Conservation (phyloP, 2,113 vertebrate genomes). For the Callipepla squamata region DNA sequence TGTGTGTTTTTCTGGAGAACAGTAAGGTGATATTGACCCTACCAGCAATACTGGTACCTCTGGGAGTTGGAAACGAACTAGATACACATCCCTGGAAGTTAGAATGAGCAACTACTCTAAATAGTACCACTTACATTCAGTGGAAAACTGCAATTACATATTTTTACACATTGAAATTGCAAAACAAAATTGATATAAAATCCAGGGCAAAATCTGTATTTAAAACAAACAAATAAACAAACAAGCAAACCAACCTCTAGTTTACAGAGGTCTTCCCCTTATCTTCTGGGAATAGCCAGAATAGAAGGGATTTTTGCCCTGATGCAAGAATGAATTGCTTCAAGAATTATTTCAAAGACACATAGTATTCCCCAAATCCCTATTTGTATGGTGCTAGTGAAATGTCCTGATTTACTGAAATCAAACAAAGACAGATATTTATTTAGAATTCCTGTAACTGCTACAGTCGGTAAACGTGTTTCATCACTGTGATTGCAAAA, state of each 20-base stretch:
- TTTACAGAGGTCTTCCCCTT: not conserved
- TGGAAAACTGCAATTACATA: not conserved
- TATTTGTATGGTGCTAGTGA: slow-evolving; percentile 55
- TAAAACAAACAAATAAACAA: not conserved
- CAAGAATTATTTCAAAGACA: slow-evolving; percentile 35
- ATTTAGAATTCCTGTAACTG: slow-evolving; percentile 69
- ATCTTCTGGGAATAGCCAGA: slow-evolving; percentile 46
- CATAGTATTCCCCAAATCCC: slow-evolving; percentile 52
- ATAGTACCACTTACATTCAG: not conserved
- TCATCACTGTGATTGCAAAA: slow-evolving; percentile 65
- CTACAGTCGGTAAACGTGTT: slow-evolving; percentile 59
- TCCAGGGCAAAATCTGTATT: not conserved
- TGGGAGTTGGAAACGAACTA: not conserved
- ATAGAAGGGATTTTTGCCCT: not conserved
- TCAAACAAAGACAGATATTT: slow-evolving; percentile 64
- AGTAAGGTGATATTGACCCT: not conserved
- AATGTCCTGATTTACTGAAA: slow-evolving; percentile 61
- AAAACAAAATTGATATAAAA: not conserved
- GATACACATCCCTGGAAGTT: not conserved
- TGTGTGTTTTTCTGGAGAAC: not conserved
- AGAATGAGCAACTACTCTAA: not conserved
- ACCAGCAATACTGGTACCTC: not conserved
- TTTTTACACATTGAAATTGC: not conserved
- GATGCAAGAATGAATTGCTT: slow-evolving; percentile 60
- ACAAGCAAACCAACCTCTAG: not conserved